A percentile compares a stretch with the other conserved stretches of the same genome.
These are phyloP conservation scores for Ursus arctos DNA, from an alignment of 2,113 vertebrate genomes.

Conservation along the genomic window DNA sequence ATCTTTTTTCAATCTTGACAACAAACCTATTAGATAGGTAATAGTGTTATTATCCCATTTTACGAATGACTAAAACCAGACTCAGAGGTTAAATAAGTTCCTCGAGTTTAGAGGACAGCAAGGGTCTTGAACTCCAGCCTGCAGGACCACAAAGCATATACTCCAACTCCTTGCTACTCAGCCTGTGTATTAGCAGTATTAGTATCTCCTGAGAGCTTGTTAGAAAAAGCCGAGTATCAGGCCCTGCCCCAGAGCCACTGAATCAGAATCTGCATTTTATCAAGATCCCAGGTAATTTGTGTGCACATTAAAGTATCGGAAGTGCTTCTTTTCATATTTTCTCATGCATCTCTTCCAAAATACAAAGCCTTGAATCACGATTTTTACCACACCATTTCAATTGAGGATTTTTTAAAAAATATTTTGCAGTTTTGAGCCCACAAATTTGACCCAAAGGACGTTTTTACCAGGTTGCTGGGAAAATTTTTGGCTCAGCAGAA, in stretches of 20 bases:
- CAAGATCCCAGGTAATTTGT: neutral
- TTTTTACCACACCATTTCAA: slow-evolving; percentile 38
- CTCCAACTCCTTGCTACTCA: neutral
- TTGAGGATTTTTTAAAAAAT: neutral
- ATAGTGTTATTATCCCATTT: neutral
- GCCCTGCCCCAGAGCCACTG: neutral
- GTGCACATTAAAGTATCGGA: neutral
- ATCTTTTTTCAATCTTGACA: slow-evolving; percentile 12
- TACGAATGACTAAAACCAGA: neutral
- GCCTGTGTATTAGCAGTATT: too few species aligned
- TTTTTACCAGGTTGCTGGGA: slow-evolving; percentile 36
- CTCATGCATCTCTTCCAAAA: slow-evolving; percentile 19
- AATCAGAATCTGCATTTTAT: neutral
- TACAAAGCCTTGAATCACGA: neutral
- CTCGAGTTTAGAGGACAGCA: neutral
- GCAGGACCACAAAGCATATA: neutral
- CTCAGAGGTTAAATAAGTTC: neutral
- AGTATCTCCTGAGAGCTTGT: too few species aligned
- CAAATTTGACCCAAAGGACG: slow-evolving; percentile 48
- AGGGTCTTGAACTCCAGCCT: neutral
- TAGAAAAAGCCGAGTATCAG: neutral
- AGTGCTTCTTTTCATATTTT: neutral
- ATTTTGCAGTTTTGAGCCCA: slow-evolving; percentile 23
- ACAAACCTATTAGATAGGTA: neutral
- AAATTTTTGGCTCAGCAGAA: slow-evolving; percentile 53